Percentiles rank a stretch among this genome's conserved stretches.
These are phyloP conservation scores for Junonia oenone DNA, from an alignment of 2,888 invertebrate species.

Conservation along the genomic window DNA sequence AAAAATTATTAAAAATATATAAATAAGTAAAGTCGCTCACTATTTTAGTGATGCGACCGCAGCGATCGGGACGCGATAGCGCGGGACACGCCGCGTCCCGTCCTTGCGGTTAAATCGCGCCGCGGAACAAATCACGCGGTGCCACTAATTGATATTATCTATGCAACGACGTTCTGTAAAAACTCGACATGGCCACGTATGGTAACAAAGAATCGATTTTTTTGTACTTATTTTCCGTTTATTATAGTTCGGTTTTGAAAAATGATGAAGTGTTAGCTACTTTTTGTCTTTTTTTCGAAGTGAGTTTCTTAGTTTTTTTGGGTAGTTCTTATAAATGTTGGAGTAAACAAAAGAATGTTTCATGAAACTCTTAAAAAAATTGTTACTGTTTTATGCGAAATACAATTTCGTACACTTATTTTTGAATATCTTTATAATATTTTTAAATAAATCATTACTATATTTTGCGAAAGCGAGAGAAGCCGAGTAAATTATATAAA, in stretches of 20 bases:
- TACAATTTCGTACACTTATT: no score
- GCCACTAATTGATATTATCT: conserved; percentile 67
- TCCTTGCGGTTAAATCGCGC: conserved; percentile 47
- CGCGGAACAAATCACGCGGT: conserved; percentile 48
- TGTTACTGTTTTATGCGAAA: no score
- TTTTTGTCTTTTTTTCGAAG: background rate
- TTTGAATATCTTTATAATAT: no score
- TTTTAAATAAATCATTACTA: no score
- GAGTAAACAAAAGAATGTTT: no score
- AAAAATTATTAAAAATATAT: background rate
- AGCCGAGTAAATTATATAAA: no score
- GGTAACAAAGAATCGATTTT: background rate
- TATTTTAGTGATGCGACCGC: conserved; percentile 35
- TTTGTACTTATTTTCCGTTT: background rate
- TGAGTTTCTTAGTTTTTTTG: no score
- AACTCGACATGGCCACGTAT: conserved; percentile 18
- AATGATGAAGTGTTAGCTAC: background rate
- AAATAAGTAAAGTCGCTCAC: conserved; percentile 23
- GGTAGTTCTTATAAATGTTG: no score
- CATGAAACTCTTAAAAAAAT: no score
- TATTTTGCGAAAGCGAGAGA: no score
- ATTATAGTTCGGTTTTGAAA: background rate
- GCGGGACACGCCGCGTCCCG: conserved; percentile 48
- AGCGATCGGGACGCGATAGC: conserved; percentile 50
- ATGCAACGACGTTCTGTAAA: conserved; percentile 34